Evolutionary conservation across 2,113 vertebrate genomes (phyloP).

Genomic region (Halcyon malimbica): DNA sequence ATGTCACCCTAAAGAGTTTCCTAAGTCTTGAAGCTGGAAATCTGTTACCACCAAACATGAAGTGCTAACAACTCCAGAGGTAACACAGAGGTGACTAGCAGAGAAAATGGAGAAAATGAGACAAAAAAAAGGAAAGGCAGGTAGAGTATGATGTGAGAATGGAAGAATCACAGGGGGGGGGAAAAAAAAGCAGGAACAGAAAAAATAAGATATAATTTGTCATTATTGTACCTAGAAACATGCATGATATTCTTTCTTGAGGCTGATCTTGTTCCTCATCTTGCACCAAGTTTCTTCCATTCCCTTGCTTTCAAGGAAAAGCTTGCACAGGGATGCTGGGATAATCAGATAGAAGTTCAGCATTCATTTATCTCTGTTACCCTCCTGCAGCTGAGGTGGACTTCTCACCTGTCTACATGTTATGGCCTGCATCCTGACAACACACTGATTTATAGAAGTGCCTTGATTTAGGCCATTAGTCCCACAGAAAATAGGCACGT

Average conservation of each 20-base stretch:
- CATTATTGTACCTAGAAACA: not conserved
- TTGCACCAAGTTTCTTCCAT: not conserved
- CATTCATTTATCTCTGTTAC: not conserved
- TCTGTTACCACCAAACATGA: not conserved
- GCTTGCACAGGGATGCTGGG: not conserved
- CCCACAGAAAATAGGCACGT: not conserved
- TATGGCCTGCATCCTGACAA: not conserved
- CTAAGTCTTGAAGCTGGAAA: not conserved
- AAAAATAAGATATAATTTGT: not conserved
- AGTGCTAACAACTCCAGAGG: not conserved
- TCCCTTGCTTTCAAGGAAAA: not conserved
- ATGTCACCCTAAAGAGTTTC: rapidly evolving
- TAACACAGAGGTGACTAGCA: not conserved
- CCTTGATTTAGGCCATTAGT: no score
- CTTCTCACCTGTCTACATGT: not conserved
- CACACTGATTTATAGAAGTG: not conserved
- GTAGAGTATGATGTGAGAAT: not conserved
- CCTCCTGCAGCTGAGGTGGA: not conserved
- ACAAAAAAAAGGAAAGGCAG: not conserved
- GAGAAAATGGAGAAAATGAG: not conserved
- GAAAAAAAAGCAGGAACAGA: not conserved
- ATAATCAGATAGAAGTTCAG: not conserved
- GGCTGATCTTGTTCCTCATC: not conserved
- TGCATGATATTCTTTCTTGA: not conserved
- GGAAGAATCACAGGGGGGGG: not conserved